Conservation (phyloP, 1,140 invertebrate genomes). For the Drosophila sechellia region DNA sequence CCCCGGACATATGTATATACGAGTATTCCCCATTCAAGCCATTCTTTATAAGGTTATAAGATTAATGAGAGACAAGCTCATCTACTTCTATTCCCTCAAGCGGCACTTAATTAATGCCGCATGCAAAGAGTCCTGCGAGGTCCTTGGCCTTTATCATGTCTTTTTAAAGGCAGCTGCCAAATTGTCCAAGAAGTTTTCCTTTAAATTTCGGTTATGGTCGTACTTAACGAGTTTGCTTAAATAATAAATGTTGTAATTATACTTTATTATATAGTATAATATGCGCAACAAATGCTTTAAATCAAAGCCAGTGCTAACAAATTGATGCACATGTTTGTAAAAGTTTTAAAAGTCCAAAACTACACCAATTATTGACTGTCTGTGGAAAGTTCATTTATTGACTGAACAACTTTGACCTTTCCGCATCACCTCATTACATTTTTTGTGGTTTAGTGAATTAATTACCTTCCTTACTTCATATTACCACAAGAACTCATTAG, state of each 20-base stretch:
- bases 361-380: constrained; percentile 19
- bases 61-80: constrained; percentile 77
- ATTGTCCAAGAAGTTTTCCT: not conserved
- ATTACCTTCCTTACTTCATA: constrained; percentile 21
- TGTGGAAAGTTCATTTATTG: constrained; percentile 8
- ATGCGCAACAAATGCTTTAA: not conserved
- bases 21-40: constrained; percentile 40
- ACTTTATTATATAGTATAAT: no score
- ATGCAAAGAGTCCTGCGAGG: constrained; percentile 9
- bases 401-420: constrained; percentile 12
- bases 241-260: no score
- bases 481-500: constrained; percentile 33
- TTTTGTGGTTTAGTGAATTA: constrained; percentile 5
- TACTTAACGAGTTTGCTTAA: not conserved
- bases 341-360: no score
- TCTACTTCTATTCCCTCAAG: constrained; percentile 68
- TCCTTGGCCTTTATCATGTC: constrained; percentile 1
- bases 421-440: not conserved
- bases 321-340: no score
- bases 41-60: constrained; percentile 62
- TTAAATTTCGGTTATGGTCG: not conserved
- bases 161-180: constrained; percentile 1
- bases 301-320: not conserved
- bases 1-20: constrained; percentile 60
- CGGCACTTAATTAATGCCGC: constrained; percentile 66